Conservation (phyloP, 2,797 vertebrate genomes). For the Sorex maritimensis region DNA sequence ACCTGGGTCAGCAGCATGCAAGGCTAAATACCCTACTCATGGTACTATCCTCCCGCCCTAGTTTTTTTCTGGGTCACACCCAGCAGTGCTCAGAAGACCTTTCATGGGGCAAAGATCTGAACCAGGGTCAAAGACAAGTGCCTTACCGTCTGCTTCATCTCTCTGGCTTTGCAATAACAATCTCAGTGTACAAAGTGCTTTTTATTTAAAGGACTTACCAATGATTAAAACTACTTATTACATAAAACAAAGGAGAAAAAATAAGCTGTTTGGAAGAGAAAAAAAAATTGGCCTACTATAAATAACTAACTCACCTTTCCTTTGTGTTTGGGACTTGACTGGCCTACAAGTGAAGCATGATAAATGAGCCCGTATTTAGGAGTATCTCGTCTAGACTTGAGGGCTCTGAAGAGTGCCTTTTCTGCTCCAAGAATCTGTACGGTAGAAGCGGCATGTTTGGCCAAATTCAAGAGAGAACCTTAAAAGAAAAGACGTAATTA, state of each 20-base stretch:
- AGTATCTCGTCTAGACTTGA: constrained; percentile 97
- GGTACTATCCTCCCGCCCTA: too few species aligned
- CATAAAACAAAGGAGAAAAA: background rate
- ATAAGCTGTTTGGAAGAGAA: background rate
- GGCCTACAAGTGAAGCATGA: constrained; percentile 98
- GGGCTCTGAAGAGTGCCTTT: constrained; percentile 97
- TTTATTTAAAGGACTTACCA: too few species aligned
- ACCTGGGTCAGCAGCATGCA: too few species aligned
- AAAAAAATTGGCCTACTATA: background rate
- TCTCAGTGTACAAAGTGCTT: too few species aligned
- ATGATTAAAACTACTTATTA: background rate
- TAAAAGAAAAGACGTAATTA: constrained; percentile 57
- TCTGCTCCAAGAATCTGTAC: constrained; percentile 99
- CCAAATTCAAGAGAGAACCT: constrained; percentile 98
- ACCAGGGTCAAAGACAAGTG: too few species aligned
- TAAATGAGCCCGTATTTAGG: constrained; percentile 99
- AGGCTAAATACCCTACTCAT: too few species aligned
- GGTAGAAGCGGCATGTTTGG: constrained; percentile 98
- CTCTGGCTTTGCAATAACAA: too few species aligned
- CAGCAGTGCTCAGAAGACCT: too few species aligned
- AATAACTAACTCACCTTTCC: constrained; percentile 94
- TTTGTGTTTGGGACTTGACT: constrained; percentile 97
- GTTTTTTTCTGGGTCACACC: too few species aligned
- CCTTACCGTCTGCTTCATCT: too few species aligned
- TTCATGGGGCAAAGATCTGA: too few species aligned